Conservation (phyloP, 2,113 vertebrate genomes). For the Podarcis cretensis region DNA sequence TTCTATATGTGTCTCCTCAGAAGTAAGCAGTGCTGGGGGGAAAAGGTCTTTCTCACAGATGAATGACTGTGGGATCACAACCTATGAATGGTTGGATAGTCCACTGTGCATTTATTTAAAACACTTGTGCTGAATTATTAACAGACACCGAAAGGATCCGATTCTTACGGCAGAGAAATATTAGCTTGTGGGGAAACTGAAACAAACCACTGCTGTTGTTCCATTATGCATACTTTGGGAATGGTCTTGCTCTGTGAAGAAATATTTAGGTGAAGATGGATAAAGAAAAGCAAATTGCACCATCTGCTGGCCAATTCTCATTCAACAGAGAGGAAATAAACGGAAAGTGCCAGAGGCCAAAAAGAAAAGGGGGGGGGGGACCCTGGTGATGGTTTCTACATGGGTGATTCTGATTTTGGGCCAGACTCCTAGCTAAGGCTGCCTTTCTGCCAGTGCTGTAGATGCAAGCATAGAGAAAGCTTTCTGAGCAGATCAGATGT, state of each 20-base stretch:
- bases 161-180: neutral
- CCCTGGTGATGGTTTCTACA: neutral
- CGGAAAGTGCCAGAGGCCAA: neutral
- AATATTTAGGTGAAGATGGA: neutral
- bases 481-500: neutral
- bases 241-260: neutral
- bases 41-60: neutral
- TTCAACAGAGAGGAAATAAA: neutral
- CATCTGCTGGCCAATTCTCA: slow-evolving; percentile 72
- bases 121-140: neutral
- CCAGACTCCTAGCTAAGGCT: neutral
- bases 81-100: neutral
- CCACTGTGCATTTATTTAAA: neutral
- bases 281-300: slow-evolving; percentile 66
- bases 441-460: neutral
- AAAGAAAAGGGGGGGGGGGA: neutral
- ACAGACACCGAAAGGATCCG: neutral
- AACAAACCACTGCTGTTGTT: neutral
- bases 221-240: neutral
- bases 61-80: neutral
- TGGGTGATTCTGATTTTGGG: neutral
- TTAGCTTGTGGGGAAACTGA: neutral
- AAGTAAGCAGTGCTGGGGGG: neutral
- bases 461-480: neutral
- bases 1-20: neutral